Evolutionary conservation across 1,140 invertebrate species (phyloP), one percentile per base, ranked within the genome.

Genomic region (Drosophila nigromelanica): DNA sequence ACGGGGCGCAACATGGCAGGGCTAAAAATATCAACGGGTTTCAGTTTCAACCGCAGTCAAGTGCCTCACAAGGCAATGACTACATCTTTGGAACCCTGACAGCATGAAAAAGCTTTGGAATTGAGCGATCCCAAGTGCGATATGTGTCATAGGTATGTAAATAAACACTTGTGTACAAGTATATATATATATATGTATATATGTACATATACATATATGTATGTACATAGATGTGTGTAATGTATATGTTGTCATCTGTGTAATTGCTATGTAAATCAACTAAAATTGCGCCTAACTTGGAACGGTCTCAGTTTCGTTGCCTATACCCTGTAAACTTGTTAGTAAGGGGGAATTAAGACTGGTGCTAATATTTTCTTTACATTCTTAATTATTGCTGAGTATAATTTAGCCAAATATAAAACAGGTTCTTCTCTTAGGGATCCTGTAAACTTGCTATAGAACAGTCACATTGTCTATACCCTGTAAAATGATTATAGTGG

Each of bases 1-100:
- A n/a, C n/a, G n/a, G n/a, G n/a, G n/a, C n/a, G n/a, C n/a, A 55
- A 54, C 70, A 45, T 62, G 37, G 52, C 55, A 77, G 73, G 69
- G 62, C 76, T 83, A 76, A 73, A 83, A 83, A 83, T 80, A 77
- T 56, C 55, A 52, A 58, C 66, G 21, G 63, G 82, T 82, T 76
- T 87, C 78, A 82, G 67, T 86, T 86, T 82, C 82, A 78, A 82
- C 82, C 82, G 78, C 82, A 85, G 39, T 58, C 81, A 82, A 86
- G 83, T 86, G 82, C 64, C 78, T 47, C 43, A 73, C 78, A 86
- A 86, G 82, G 82, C 80, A 24, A 10, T 42, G 56, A 47, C 43
- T 47, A 35, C 55, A 37, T 62, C 58, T 55, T 58, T 58, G 52
- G 56, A 61, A 59, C 56, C 56, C 56, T 59, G 48, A 30, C 39